Percentiles rank a stretch among this genome's conserved stretches.
phyloP scores from a whole-genome alignment of 1,140 invertebrate species.

The Tribolium castaneum region DNA sequence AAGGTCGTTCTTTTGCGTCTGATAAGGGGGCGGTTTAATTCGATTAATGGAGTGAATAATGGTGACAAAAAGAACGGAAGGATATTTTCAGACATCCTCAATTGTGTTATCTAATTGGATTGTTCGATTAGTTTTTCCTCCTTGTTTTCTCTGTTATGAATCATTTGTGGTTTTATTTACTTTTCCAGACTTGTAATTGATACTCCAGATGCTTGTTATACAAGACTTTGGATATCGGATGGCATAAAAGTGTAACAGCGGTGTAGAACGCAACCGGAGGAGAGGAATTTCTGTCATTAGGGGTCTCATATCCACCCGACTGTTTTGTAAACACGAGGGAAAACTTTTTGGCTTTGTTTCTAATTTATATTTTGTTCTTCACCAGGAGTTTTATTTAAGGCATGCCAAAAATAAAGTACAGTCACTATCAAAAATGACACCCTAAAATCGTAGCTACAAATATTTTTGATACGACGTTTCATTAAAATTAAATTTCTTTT shows the following conservation, averaged over 20 bases:
- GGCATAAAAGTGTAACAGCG: not conserved
- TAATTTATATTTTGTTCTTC: no score
- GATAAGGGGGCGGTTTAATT: not conserved
- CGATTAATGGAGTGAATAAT: not conserved
- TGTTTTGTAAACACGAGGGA: no score
- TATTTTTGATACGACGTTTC: no score
- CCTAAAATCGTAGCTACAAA: no score
- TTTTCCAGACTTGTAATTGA: not conserved
- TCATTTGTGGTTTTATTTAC: not conserved
- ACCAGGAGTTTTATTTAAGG: no score
- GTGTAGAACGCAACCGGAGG: not conserved
- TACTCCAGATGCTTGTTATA: not conserved
- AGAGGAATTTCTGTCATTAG: no score
- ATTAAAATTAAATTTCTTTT: no score
- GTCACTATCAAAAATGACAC: no score
- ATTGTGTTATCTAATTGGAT: not conserved
- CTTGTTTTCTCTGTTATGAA: not conserved
- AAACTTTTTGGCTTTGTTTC: no score
- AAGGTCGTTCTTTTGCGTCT: not conserved
- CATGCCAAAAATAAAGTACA: no score
- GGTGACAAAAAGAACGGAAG: not conserved
- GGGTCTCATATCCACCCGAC: no score
- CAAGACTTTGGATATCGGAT: not conserved
- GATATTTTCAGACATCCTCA: not conserved
- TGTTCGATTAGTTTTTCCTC: not conserved